A percentile compares a stretch with the other conserved stretches of the same genome.
Conservation (phyloP, 2,888 invertebrate genomes). For the Biston betularia region DNA sequence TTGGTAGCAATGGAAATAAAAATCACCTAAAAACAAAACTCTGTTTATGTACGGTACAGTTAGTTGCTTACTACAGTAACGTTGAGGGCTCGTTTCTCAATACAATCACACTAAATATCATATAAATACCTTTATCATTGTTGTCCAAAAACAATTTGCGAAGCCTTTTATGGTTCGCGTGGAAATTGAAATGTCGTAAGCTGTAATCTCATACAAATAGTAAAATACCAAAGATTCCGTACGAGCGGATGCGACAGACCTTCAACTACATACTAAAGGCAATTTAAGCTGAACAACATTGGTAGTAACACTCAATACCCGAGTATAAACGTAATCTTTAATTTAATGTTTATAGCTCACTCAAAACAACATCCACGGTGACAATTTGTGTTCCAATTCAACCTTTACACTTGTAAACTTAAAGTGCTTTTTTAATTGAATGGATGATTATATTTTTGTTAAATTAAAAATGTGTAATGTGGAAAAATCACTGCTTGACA, state of each 20-base stretch:
- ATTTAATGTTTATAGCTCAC: slow-evolving; percentile 53
- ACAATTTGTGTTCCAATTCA: slow-evolving; percentile 34
- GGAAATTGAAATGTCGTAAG: slow-evolving; percentile 25
- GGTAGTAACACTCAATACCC: slow-evolving; percentile 49
- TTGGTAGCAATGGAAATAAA: too few relatives aligned
- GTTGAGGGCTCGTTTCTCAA: too few relatives aligned
- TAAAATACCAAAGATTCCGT: slow-evolving; percentile 21
- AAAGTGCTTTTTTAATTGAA: slow-evolving; percentile 36
- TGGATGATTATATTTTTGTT: slow-evolving; percentile 2
- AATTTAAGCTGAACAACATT: slow-evolving; percentile 44
- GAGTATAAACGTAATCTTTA: slow-evolving; percentile 40
- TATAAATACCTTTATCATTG: too few relatives aligned
- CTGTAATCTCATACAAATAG: slow-evolving; percentile 19
- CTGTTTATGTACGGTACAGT: too few relatives aligned
- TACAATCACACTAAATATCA: too few relatives aligned
- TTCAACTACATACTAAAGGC: slow-evolving; percentile 29
- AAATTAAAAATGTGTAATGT: slow-evolving; percentile 27
- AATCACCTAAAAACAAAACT: too few relatives aligned
- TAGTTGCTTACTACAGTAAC: too few relatives aligned
- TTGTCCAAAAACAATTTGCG: neutral
- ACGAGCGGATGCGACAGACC: slow-evolving; percentile 9
- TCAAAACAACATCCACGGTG: slow-evolving; percentile 41
- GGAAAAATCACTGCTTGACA: slow-evolving; percentile 44
- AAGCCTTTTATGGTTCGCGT: neutral
- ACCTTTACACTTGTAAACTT: slow-evolving; percentile 26